Base-by-base conservation (phyloP, 1,140 invertebrate genomes). In the Lasaia peninsularis region DNA sequence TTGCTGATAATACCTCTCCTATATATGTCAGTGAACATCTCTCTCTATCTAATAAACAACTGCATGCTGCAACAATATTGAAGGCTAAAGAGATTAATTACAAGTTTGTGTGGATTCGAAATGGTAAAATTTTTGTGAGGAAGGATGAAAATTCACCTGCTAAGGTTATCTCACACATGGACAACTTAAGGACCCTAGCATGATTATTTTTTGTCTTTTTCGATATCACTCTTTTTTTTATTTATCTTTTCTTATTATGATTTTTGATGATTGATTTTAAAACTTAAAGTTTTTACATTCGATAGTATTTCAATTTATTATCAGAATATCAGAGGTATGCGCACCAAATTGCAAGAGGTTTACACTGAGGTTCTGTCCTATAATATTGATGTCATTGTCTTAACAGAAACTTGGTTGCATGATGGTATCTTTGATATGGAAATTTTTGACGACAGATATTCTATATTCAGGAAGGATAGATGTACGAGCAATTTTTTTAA, bases 71-170 rank as follows among this genome's bases (percentile, higher is more conserved):
- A 14, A 59, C 60, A 2, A 50, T 60, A 12, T 48, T 55, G 14
- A 33, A 52, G 35, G 64, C 58, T 1, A 63, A 54, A 21, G 54
- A 60, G 4, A 59, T 53, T 4, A 44, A 56, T 10, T 66, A 63
- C 32, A 60, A 63, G 48, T 67, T 58, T 50, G 55, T 67, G 0
- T 67, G 65, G 65, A 53, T 67, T 32, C 54, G 61, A n/a, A 60
- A 60, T 24, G 61, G 65, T 5, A 59, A 52, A 48, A 62, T 66
- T 12, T 62, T 62, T 48, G 54, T 66, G 2, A 20, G 64, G 24
- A 66, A 66, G 44, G 31, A 59, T 31, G 60, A 60, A 35, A 21
- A 32, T 37, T 65, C 63, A 10, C 55, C 59, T 11, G 51, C 56
- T 12, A 35, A 48, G 37, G 18, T 40, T 11, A 56, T 37, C 20